Evolutionary conservation across 2,888 invertebrate species (phyloP).

Genomic region (Polydesmus complanatus): DNA sequence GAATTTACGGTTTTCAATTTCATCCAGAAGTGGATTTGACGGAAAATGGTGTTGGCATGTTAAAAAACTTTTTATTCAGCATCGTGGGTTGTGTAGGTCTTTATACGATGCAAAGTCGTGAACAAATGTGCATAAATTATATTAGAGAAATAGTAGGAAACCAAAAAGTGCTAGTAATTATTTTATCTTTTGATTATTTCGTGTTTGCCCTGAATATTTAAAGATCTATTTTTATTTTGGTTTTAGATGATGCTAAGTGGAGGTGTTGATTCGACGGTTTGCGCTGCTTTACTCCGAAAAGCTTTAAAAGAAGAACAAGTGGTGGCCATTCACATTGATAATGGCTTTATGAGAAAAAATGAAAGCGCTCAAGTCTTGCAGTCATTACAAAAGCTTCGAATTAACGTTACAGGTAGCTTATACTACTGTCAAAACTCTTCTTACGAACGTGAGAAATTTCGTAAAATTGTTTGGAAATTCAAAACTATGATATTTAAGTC

Average conservation of each 20-base stretch:
- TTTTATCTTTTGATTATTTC: background rate
- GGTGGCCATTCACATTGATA: slow-evolving; percentile 94
- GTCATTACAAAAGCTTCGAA: slow-evolving; percentile 65
- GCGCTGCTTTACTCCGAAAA: slow-evolving; percentile 83
- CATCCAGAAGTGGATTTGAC: slow-evolving; percentile 98
- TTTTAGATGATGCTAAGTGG: slow-evolving; percentile 82
- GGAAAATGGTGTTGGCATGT: slow-evolving; percentile 73
- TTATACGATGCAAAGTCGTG: slow-evolving; percentile 76
- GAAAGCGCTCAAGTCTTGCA: slow-evolving; percentile 80
- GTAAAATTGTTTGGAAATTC: background rate
- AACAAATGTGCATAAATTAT: slow-evolving; percentile 79
- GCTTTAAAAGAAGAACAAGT: slow-evolving; percentile 78
- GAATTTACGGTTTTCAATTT: slow-evolving; percentile 93
- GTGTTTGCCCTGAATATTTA: background rate
- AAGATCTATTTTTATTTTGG: background rate
- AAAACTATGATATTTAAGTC: too few relatives aligned
- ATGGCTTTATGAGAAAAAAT: slow-evolving; percentile 95
- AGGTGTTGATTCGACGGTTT: slow-evolving; percentile 99
- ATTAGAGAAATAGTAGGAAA: slow-evolving; percentile 77
- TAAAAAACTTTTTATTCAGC: slow-evolving; percentile 87
- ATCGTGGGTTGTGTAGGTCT: slow-evolving; percentile 72
- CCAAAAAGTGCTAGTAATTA: slow-evolving; percentile 78
- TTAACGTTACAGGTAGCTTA: slow-evolving; percentile 49
- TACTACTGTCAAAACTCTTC: background rate
- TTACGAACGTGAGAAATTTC: background rate